Conservation (phyloP, 2,113 vertebrate genomes). For the Neomonachus schauinslandi region DNA sequence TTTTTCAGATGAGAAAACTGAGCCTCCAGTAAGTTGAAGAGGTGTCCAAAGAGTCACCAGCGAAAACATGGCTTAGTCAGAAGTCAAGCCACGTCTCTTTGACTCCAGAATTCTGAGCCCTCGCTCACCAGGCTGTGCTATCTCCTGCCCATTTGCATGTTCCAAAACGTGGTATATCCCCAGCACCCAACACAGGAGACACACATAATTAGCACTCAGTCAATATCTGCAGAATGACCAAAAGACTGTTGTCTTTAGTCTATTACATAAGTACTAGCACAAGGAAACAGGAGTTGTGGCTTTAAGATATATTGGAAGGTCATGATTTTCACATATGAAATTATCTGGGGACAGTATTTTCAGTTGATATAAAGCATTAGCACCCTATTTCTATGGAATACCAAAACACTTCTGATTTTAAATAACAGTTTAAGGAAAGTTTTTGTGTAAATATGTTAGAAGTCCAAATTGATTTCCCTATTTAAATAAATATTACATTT, state of each 20-base stretch:
- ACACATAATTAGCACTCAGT: background rate
- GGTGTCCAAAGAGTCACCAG: background rate
- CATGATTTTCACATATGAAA: background rate
- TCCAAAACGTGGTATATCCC: background rate
- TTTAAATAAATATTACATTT: slow-evolving; percentile 15
- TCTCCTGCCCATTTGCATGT: background rate
- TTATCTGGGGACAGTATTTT: background rate
- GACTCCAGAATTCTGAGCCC: background rate
- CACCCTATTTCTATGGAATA: background rate
- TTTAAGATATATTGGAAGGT: background rate
- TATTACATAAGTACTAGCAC: background rate
- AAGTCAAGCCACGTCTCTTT: background rate
- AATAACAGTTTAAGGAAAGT: slow-evolving; percentile 28
- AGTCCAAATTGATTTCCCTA: slow-evolving; percentile 25
- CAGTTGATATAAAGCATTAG: background rate
- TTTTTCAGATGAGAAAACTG: background rate
- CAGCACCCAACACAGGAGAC: background rate
- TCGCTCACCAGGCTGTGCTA: background rate
- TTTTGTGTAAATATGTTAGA: background rate
- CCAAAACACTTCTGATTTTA: slow-evolving; percentile 6
- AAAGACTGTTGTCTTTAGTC: background rate
- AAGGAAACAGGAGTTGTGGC: background rate
- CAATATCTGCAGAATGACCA: background rate
- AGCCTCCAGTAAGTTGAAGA: background rate
- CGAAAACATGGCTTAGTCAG: background rate